Base-by-base conservation (phyloP, 2,888 invertebrate species). In the Drosophila mercatorum region DNA sequence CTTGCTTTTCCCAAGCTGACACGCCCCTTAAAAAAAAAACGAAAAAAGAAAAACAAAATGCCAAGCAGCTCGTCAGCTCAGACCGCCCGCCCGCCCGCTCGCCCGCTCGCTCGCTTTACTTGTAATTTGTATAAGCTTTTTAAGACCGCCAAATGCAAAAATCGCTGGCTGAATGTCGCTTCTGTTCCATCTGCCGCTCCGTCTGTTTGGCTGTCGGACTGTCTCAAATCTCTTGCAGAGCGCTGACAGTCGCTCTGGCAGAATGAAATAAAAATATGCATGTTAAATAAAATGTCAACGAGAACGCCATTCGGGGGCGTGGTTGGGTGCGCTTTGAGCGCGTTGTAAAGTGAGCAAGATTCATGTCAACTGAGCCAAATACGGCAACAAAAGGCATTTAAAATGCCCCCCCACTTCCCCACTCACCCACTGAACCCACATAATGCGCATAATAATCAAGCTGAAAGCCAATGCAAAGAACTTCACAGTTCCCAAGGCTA, bases 251-350 rank as follows among this genome's bases (percentile, higher is more conserved):
- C 84, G 82, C 78, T 73, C 81, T 67, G 55, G 69, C 67, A 71
- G 78, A 84, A 75, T 75, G 77, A 81, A 80, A 84, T 66, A 83
- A 81, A 81, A 71, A 68, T 77, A 64, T 70, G 70, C 57, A 85
- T 69, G 71, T 81, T 78, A 86, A 88, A 86, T 86, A 86, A 88
- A 83, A 84, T 88, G 84, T 84, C 84, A 84, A 80, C 88, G 83
- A 72, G 72, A 78, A 81, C 78, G 88, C 87, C 77, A 88, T 88
- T 86, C 78, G 81, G 60, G 72, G 65, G 47, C 58, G 28, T 14
- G 28, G 31, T 0, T 10, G 55, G n/a, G 28, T n/a, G 31, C 12
- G 7, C 49, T 49, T 26, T 17, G 38, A 57, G 73, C 73, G 72
- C 66, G 83, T 60, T 73, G 83, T 68, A 88, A 88, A 84, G 68